Conservation (phyloP, 2,797 vertebrate species). For the Limnodromus scolopaceus region DNA sequence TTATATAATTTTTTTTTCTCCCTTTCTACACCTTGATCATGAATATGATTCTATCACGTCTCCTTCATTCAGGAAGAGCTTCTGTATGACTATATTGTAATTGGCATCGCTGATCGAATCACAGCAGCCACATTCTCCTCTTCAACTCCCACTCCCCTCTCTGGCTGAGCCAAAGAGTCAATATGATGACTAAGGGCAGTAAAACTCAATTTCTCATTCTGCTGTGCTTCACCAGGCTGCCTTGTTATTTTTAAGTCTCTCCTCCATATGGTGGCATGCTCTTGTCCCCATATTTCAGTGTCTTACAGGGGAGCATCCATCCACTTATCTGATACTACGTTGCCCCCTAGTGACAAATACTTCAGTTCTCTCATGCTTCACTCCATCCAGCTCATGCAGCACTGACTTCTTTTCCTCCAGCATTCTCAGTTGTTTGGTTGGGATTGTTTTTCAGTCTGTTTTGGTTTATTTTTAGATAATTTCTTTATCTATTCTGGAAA, state of each 20-base stretch:
- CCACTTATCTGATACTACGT: background rate
- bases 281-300: background rate
- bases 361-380: background rate
- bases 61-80: background rate
- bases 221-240: background rate
- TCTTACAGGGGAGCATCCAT: background rate
- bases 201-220: slow-evolving; percentile 27
- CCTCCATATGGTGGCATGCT: background rate
- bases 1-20: background rate
- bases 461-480: rapidly evolving
- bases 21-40: background rate
- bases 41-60: background rate
- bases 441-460: background rate
- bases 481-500: rapidly evolving
- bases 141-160: background rate
- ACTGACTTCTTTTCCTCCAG: background rate
- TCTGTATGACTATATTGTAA: background rate
- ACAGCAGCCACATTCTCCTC: background rate
- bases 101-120: background rate
- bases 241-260: slow-evolving; percentile 35
- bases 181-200: slow-evolving; percentile 11
- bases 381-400: background rate
- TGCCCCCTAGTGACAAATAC: slow-evolving; percentile 11
- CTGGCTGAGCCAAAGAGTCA: background rate
- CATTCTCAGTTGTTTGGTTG: background rate